Conservation (phyloP, 2,797 vertebrate species). For the Gobionotothen gibberifrons region DNA sequence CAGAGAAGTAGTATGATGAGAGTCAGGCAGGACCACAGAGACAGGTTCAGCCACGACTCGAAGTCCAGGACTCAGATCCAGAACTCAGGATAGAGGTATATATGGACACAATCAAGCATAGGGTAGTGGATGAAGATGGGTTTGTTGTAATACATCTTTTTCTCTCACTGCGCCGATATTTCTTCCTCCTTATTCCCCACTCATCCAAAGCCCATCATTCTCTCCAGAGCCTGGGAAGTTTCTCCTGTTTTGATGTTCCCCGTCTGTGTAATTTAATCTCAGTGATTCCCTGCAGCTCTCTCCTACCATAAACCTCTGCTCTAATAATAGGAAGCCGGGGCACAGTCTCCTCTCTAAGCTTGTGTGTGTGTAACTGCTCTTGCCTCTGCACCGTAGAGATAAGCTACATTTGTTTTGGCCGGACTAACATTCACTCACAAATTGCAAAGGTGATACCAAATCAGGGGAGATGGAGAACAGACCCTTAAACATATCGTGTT, state of each 20-base stretch:
- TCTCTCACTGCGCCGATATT: constrained; percentile 31
- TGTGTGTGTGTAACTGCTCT: constrained; percentile 54
- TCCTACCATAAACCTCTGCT: constrained; percentile 78
- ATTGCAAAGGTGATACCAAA: constrained; percentile 57
- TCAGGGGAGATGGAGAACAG: constrained; percentile 16
- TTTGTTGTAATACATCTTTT: constrained; percentile 48
- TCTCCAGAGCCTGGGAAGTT: constrained; percentile 67
- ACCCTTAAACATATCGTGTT: constrained; percentile 24
- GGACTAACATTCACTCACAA: constrained; percentile 56
- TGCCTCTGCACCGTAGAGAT: constrained; percentile 74
- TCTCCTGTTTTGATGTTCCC: constrained; percentile 81
- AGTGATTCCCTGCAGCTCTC: constrained; percentile 80
- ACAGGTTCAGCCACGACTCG: no score
- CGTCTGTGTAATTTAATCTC: constrained; percentile 85
- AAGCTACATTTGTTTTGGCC: constrained; percentile 71
- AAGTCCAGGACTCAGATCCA: no score
- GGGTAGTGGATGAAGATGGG: constrained; percentile 29
- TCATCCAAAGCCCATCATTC: constrained; percentile 56
- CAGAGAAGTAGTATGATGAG: no score
- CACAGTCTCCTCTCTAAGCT: constrained; percentile 78
- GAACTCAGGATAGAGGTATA: no score
- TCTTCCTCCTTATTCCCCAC: constrained; percentile 40
- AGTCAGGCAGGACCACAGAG: no score
- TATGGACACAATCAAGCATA: no score
- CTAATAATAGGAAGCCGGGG: constrained; percentile 82